These are phyloP conservation scores for Telmatochromis sp. DNA, from an alignment of 2,113 vertebrate species.

Conservation along the genomic window DNA sequence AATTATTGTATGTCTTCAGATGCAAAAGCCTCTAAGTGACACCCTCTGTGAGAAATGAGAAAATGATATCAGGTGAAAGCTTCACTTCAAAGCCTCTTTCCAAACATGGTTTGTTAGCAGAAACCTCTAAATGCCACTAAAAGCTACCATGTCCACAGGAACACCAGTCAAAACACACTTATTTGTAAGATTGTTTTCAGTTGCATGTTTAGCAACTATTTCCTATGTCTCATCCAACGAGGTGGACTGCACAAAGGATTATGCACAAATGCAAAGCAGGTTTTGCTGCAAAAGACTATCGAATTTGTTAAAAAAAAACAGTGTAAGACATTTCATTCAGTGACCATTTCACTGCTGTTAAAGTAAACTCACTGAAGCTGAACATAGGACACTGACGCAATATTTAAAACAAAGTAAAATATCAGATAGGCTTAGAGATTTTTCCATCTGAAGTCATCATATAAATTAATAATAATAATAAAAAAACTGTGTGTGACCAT, in stretches of 20 bases:
- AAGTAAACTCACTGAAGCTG: neutral
- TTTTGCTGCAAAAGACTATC: neutral
- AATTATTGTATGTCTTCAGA: neutral
- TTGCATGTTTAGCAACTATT: neutral
- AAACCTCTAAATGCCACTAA: neutral
- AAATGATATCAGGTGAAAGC: neutral
- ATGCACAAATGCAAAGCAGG: neutral
- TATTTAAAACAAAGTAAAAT: neutral
- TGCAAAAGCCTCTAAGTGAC: neutral
- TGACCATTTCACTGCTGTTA: neutral
- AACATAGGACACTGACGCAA: fast-evolving
- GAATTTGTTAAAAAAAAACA: neutral
- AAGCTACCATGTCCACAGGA: neutral
- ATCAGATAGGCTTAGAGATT: neutral
- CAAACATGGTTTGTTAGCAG: neutral
- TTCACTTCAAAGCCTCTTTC: neutral
- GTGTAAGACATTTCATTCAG: neutral
- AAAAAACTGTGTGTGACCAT: neutral
- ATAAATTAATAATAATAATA: neutral
- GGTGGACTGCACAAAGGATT: fast-evolving
- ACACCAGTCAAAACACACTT: neutral
- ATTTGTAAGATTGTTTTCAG: neutral
- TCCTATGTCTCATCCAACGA: neutral
- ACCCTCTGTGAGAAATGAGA: neutral
- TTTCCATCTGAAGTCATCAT: neutral